Evolutionary conservation across 1,140 invertebrate species (phyloP).

Genomic region (Drosophila chauvacae): DNA sequence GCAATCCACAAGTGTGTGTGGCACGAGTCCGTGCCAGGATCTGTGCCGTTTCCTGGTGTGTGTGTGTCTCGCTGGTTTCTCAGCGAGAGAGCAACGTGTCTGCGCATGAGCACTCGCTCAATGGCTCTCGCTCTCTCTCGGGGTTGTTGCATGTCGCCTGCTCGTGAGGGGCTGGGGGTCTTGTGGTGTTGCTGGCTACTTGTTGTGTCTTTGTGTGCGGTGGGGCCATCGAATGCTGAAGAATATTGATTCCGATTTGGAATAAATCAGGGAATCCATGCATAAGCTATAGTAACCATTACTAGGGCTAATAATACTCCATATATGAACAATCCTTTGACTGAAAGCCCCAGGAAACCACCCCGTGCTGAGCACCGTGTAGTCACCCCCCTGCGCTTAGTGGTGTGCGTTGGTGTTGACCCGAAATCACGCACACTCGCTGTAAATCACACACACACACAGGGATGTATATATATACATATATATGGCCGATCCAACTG

Average conservation of each 20-base stretch:
- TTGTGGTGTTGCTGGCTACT: slow-evolving; percentile 59
- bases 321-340: slow-evolving; percentile 14
- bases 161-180: background rate
- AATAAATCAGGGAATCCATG: slow-evolving; percentile 13
- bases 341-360: slow-evolving; percentile 5
- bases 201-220: slow-evolving; percentile 74
- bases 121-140: background rate
- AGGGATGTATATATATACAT: slow-evolving; percentile 6
- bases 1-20: slow-evolving; percentile 84
- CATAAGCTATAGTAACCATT: background rate
- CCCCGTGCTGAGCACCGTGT: slow-evolving; percentile 23
- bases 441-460: slow-evolving; percentile 74
- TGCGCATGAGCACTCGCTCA: slow-evolving; percentile 50
- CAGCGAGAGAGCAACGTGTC: slow-evolving; percentile 13
- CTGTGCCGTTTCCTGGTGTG: slow-evolving; percentile 23
- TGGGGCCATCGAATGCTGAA: slow-evolving; percentile 23
- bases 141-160: slow-evolving; percentile 56
- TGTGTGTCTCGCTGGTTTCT: slow-evolving; percentile 59
- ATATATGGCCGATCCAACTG: slow-evolving; percentile 61
- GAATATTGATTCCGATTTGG: slow-evolving; percentile 14
- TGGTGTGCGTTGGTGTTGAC: slow-evolving; percentile 65
- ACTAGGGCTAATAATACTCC: background rate
- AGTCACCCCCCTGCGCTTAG: slow-evolving; percentile 24
- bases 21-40: slow-evolving; percentile 45
- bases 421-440: slow-evolving; percentile 82